These are phyloP conservation scores for Okamejei kenojei DNA, from an alignment of 2,797 vertebrate species.

Conservation along the genomic window DNA sequence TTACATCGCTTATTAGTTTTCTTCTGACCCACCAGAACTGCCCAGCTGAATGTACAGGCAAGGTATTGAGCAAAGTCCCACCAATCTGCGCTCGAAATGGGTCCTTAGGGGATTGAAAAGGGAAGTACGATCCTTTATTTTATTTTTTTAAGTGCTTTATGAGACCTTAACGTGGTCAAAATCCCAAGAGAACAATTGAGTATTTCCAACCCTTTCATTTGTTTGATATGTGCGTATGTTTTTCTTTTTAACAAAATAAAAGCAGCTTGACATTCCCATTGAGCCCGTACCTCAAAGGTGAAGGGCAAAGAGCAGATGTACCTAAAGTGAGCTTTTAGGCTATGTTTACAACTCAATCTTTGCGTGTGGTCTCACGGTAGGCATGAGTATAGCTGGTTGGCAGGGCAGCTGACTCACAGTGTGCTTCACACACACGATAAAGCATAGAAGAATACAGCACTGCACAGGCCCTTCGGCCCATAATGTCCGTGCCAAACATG, in stretches of 20 bases:
- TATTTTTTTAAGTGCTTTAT: conserved; percentile 49
- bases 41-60: conserved; percentile 49
- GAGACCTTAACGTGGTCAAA: conserved; percentile 57
- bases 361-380: not conserved
- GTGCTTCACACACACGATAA: no score
- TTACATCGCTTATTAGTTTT: conserved; percentile 73
- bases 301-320: conserved; percentile 29
- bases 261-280: not conserved
- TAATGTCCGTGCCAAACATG: no score
- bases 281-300: not conserved
- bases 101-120: conserved; percentile 51
- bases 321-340: not conserved
- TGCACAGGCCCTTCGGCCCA: no score
- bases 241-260: not conserved
- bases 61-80: conserved; percentile 40
- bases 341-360: not conserved
- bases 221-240: conserved; percentile 50
- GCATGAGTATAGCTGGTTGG: not conserved
- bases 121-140: conserved; percentile 42
- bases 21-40: conserved; percentile 61
- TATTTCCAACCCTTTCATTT: conserved; percentile 59
- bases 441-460: no score
- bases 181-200: conserved; percentile 54
- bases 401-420: not conserved
- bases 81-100: conserved; percentile 48